Percentiles rank a stretch among this genome's conserved stretches.
phyloP scores from a whole-genome alignment of 2,888 invertebrate genomes.

The Apodemia duryi region DNA sequence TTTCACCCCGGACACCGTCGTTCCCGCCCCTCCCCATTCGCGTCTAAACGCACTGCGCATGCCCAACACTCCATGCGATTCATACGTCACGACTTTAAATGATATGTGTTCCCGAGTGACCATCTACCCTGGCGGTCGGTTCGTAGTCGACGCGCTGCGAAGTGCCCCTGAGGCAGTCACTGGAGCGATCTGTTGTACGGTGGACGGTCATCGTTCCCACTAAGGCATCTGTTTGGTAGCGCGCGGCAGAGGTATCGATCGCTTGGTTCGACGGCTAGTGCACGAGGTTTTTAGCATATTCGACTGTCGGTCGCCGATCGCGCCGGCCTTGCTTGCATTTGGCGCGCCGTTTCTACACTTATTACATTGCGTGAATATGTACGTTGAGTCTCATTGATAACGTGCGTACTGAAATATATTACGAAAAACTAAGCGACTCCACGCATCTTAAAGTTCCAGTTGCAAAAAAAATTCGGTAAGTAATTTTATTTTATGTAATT shows the following conservation, averaged over 20 bases:
- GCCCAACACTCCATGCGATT: conserved; percentile 55
- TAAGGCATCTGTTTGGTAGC: conserved; percentile 57
- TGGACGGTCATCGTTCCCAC: conserved; percentile 38
- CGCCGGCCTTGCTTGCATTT: conserved; percentile 72
- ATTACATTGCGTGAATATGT: conserved; percentile 66
- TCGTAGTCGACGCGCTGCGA: conserved; percentile 42
- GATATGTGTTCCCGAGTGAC: conserved; percentile 53
- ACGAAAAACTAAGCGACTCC: conserved; percentile 38
- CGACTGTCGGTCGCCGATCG: conserved; percentile 71
- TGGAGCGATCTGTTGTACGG: conserved; percentile 37
- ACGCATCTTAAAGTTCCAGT: conserved; percentile 40
- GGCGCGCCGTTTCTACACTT: conserved; percentile 54
- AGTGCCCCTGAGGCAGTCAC: conserved; percentile 40
- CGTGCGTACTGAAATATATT: conserved; percentile 49
- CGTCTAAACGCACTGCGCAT: conserved; percentile 62
- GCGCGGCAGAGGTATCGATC: conserved; percentile 70
- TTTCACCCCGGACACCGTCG: conserved; percentile 49
- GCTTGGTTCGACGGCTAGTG: conserved; percentile 63
- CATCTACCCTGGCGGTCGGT: conserved; percentile 45
- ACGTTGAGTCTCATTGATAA: conserved; percentile 63
- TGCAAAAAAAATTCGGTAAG: conserved; percentile 40
- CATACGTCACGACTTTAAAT: conserved; percentile 60
- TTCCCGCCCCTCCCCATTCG: conserved; percentile 53
- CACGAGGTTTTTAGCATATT: conserved; percentile 70
- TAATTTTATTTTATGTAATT: conserved; percentile 27